Evolutionary conservation across 2,113 vertebrate genomes (phyloP).

Genomic region (Ondatra zibethicus): DNA sequence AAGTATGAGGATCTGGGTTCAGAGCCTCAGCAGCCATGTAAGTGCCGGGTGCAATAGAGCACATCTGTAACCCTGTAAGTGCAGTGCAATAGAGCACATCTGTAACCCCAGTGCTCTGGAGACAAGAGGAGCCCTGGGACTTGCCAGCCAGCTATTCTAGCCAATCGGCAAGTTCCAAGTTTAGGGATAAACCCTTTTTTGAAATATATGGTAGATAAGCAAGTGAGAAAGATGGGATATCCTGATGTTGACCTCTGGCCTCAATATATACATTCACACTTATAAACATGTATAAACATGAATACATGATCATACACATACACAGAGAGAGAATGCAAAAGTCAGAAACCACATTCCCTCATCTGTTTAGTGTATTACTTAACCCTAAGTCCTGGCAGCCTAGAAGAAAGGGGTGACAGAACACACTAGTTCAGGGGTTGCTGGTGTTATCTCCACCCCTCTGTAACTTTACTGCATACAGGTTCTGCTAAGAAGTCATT

Average conservation of each 20-base stretch:
- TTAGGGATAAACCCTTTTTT: neutral
- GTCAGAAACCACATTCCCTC: neutral
- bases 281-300: neutral
- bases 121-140: neutral
- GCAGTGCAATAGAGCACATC: too few species aligned
- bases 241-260: neutral
- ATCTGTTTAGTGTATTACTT: neutral
- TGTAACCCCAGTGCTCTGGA: neutral
- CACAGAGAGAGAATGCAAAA: neutral
- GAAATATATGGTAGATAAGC: neutral
- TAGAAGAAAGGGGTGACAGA: neutral
- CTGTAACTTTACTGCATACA: neutral
- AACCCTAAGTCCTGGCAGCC: neutral
- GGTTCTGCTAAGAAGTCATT: neutral
- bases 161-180: neutral
- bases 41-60: neutral
- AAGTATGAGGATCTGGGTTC: neutral
- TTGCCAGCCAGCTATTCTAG: neutral
- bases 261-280: neutral
- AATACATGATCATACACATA: neutral
- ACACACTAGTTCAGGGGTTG: neutral
- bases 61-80: neutral
- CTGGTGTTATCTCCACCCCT: neutral
- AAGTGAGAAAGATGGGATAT: neutral
- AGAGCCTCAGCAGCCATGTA: neutral